Conservation (phyloP, 2,797 vertebrate species). For the Anguilla pacifica region DNA sequence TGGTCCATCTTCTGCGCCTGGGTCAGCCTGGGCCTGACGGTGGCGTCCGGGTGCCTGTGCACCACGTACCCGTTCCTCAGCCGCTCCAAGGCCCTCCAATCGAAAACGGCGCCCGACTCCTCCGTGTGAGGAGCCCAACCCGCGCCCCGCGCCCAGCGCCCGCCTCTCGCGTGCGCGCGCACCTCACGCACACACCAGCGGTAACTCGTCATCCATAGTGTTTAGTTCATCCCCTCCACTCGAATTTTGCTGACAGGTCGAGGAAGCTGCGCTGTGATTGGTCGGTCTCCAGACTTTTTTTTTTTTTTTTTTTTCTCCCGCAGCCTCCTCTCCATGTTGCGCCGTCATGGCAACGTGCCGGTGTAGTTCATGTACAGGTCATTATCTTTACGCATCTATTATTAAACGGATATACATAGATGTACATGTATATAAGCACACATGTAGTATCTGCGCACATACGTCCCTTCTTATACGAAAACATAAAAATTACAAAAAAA, state of each 20-base stretch:
- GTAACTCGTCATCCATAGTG: background rate
- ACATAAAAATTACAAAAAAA: background rate
- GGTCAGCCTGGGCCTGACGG: conserved; percentile 80
- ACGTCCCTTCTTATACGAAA: background rate
- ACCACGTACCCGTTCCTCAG: conserved; percentile 79
- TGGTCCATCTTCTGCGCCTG: conserved; percentile 86
- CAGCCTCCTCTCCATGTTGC: background rate
- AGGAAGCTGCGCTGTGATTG: background rate
- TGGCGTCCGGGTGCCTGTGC: conserved; percentile 80
- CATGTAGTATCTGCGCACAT: conserved; percentile 18
- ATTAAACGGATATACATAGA: conserved; percentile 2
- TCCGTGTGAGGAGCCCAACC: conserved; percentile 65
- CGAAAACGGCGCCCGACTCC: conserved; percentile 77
- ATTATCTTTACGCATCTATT: conserved; percentile 23
- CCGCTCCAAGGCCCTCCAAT: conserved; percentile 71
- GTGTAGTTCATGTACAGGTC: conserved; percentile 25
- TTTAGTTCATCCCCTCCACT: background rate
- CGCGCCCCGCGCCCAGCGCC: background rate
- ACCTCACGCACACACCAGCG: background rate
- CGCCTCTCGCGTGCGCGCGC: background rate
- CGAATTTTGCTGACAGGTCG: background rate
- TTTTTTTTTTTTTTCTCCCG: background rate
- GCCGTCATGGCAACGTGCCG: conserved; percentile 20
- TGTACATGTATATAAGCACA: conserved; percentile 12
- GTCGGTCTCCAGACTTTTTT: background rate